Evolutionary conservation across 2,888 invertebrate genomes (phyloP).

Genomic region (Hypena proboscidalis): DNA sequence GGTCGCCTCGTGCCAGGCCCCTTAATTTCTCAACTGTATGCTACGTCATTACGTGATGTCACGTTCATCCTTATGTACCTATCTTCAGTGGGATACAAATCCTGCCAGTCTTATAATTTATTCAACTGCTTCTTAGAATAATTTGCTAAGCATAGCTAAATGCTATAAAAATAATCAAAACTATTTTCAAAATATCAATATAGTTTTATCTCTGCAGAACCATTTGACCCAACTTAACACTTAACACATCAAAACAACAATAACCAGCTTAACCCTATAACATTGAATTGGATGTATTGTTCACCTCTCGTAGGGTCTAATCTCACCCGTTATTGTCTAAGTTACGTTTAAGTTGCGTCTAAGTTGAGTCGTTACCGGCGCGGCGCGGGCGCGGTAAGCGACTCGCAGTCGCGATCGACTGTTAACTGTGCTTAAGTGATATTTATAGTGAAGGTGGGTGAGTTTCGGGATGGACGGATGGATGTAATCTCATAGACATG

Average conservation of each 20-base stretch:
- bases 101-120: too few species aligned
- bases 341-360: conserved; percentile 35
- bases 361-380: conserved; percentile 62
- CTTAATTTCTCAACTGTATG: too few species aligned
- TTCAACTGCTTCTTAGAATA: too few species aligned
- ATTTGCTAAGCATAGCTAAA: too few species aligned
- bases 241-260: not conserved
- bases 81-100: too few species aligned
- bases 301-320: conserved; percentile 46
- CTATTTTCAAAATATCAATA: too few species aligned
- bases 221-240: too few species aligned
- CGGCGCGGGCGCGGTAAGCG: conserved; percentile 9
- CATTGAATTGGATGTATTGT: conserved; percentile 45
- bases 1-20: too few species aligned
- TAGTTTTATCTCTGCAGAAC: too few species aligned
- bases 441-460: conserved; percentile 46
- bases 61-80: too few species aligned
- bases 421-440: conserved; percentile 45
- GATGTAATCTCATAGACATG: not conserved
- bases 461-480: conserved; percentile 6
- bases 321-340: conserved; percentile 65
- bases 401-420: conserved; percentile 47
- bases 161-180: too few species aligned
- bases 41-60: too few species aligned
- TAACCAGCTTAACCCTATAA: conserved; percentile 18